Conservation (phyloP, 1,140 invertebrate genomes). For the Lordiphosa stackelbergi region DNA sequence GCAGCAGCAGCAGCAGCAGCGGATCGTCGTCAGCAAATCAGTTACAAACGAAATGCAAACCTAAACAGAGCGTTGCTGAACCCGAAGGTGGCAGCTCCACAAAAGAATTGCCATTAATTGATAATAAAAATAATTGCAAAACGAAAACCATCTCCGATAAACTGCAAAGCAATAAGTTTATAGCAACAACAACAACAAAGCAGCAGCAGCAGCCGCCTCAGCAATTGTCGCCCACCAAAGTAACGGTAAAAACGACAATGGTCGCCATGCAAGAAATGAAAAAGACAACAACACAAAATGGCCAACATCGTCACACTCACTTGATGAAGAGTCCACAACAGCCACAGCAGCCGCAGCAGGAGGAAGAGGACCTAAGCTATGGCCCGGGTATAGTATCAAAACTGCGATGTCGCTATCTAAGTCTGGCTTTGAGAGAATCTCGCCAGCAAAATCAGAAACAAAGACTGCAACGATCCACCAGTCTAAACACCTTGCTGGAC, state of each 20-base stretch:
- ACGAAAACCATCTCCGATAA: constrained; percentile 67
- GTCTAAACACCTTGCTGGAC: constrained; percentile 90
- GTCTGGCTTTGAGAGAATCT: constrained; percentile 85
- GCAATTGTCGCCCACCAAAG: constrained; percentile 64
- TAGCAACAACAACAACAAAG: constrained; percentile 62
- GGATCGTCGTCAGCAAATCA: constrained; percentile 66
- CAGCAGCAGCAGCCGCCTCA: constrained; percentile 34
- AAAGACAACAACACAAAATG: constrained; percentile 70
- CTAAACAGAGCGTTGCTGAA: constrained; percentile 63
- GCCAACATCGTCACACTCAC: constrained; percentile 59
- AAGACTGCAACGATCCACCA: constrained; percentile 86
- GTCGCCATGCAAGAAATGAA: constrained; percentile 76
- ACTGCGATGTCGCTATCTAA: constrained; percentile 89
- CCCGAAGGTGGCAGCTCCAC: constrained; percentile 17
- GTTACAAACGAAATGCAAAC: constrained; percentile 70
- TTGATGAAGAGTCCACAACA: constrained; percentile 31
- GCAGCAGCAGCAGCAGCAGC: constrained; percentile 11
- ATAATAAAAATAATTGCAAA: constrained; percentile 51
- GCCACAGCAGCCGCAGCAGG: constrained; percentile 26
- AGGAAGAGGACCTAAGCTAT: constrained; percentile 88
- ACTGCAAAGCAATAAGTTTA: constrained; percentile 73
- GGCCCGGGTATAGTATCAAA: constrained; percentile 94
- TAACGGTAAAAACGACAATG: constrained; percentile 75
- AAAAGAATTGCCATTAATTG: constrained; percentile 23
- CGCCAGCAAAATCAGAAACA: constrained; percentile 82